Percentiles rank a stretch among this genome's conserved stretches.
Evolutionary conservation across 2,797 vertebrate species (phyloP).

Genomic region (Myotis daubentonii): DNA sequence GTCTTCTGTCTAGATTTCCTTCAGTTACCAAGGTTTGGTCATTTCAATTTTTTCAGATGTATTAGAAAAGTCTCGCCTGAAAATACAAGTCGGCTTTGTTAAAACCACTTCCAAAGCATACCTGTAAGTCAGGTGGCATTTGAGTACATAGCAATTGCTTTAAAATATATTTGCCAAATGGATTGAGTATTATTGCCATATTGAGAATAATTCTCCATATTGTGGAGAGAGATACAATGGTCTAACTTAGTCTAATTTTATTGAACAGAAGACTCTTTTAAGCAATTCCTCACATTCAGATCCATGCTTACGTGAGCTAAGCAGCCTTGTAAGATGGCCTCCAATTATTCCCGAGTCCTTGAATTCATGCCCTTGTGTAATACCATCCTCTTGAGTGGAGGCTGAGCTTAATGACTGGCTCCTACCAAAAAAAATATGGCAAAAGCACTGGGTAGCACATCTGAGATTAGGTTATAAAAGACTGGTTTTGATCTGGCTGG

Average conservation of each 20-base stretch:
- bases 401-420: not conserved
- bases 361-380: not conserved
- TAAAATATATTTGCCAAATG: slow-evolving; percentile 1
- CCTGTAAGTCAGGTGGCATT: not conserved
- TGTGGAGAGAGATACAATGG: not conserved
- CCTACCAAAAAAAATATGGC: not conserved
- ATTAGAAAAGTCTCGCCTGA: not conserved
- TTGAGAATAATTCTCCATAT: not conserved
- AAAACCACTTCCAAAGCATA: slow-evolving; percentile 17
- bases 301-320: not conserved
- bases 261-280: not conserved
- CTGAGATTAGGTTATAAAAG: not conserved
- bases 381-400: not conserved
- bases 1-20: slow-evolving; percentile 26
- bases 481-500: not conserved
- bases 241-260: not conserved
- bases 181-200: not conserved
- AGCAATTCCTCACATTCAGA: not conserved
- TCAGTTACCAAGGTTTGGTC: not conserved
- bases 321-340: not conserved
- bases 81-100: not conserved
- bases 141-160: not conserved
- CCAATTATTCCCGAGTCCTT: not conserved
- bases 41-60: slow-evolving; percentile 1
- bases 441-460: not conserved